These are phyloP conservation scores for Parasteatoda lunata DNA, from an alignment of 2,888 invertebrate genomes.

Conservation along the genomic window DNA sequence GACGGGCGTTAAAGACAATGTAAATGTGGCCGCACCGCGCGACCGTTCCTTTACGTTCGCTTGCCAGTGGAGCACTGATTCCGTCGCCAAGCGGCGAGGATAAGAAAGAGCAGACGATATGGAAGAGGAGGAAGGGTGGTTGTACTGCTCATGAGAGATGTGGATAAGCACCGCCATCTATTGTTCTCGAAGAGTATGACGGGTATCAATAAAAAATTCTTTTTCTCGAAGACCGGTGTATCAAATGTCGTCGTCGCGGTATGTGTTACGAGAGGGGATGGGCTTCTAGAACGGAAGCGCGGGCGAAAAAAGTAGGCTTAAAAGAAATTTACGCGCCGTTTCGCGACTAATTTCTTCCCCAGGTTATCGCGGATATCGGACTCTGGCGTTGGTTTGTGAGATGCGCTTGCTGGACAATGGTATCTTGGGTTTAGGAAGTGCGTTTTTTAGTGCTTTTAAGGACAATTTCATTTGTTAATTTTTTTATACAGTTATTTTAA, in stretches of 20 bases:
- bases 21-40: background rate
- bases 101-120: constrained; percentile 26
- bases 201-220: constrained; percentile 12
- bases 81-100: constrained; percentile 3
- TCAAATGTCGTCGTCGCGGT: constrained; percentile 27
- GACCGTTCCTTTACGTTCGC: constrained; percentile 17
- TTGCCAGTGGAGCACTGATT: constrained; percentile 38
- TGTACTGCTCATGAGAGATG: constrained; percentile 8
- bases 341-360: background rate
- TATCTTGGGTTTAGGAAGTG: no score
- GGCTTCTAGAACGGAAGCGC: constrained; percentile 9
- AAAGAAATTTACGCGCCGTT: background rate
- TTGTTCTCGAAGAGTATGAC: constrained; percentile 55
- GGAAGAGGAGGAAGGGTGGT: constrained; percentile 7
- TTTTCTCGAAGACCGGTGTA: constrained; percentile 1
- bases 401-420: no score
- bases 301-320: constrained; percentile 47
- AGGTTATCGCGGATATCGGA: background rate
- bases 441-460: no score
- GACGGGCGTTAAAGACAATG: background rate
- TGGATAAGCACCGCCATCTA: constrained; percentile 66
- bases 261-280: background rate
- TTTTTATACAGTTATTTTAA: no score
- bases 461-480: no score
- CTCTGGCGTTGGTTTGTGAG: background rate